phyloP scores from a whole-genome alignment of 2,888 invertebrate genomes.

The Alsophila aescularia region DNA sequence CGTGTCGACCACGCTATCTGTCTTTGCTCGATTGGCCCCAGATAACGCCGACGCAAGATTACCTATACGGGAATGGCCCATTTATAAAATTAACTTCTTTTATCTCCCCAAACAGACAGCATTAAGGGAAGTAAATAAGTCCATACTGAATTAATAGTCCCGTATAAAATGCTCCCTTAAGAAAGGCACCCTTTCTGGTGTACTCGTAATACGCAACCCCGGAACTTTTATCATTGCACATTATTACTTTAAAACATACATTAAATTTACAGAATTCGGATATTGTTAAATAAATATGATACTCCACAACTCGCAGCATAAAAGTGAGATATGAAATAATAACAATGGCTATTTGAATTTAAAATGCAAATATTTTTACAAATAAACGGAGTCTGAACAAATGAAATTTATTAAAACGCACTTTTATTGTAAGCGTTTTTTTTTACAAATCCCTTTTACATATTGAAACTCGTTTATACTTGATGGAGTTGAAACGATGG shows the following conservation, averaged over 20 bases:
- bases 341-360: conserved; percentile 19
- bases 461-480: conserved; percentile 61
- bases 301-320: conserved; percentile 24
- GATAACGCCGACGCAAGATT: conserved; percentile 80
- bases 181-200: conserved; percentile 38
- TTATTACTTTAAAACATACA: conserved; percentile 28
- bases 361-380: conserved; percentile 25
- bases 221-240: conserved; percentile 14
- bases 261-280: conserved; percentile 31
- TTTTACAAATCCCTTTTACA: conserved; percentile 29
- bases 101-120: conserved; percentile 74
- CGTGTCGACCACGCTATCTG: conserved; percentile 82
- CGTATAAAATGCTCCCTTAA: conserved; percentile 57
- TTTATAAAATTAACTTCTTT: conserved; percentile 82
- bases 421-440: conserved; percentile 9
- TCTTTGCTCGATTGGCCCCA: conserved; percentile 79
- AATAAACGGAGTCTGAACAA: conserved; percentile 15
- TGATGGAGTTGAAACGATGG: conserved; percentile 64
- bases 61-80: conserved; percentile 77
- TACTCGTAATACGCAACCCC: conserved; percentile 8
- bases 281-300: conserved; percentile 28
- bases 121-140: conserved; percentile 75
- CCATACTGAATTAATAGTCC: conserved; percentile 64
- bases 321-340: conserved; percentile 30
- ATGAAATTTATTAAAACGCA: conserved; percentile 17